These are phyloP conservation scores for Lacerta bilineata DNA, from an alignment of 2,797 vertebrate genomes.

Conservation along the genomic window DNA sequence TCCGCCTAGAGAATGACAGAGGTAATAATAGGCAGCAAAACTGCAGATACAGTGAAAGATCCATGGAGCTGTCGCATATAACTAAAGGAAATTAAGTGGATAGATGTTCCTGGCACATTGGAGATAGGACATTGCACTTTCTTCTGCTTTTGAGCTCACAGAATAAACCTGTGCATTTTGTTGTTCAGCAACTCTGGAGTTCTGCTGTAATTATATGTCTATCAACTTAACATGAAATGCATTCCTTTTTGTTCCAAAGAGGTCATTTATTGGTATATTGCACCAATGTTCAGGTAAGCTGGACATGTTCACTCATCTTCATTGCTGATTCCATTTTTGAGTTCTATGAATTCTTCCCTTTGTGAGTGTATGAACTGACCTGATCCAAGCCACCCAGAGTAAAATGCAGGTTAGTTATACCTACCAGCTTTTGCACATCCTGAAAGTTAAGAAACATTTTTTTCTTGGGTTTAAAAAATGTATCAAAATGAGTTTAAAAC, in stretches of 20 bases:
- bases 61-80: neutral
- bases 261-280: neutral
- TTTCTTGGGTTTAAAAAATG: neutral
- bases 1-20: constrained; percentile 1
- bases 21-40: constrained; percentile 19
- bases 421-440: neutral
- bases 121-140: constrained; percentile 10
- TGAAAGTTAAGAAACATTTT: neutral
- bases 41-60: constrained; percentile 22
- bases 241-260: constrained; percentile 13
- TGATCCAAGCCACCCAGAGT: neutral
- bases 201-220: constrained; percentile 1
- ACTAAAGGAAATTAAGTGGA: constrained; percentile 18
- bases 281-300: neutral
- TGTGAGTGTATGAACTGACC: neutral
- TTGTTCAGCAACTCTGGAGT: neutral
- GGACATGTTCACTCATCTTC: neutral
- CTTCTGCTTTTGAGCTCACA: neutral
- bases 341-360: neutral
- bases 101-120: neutral
- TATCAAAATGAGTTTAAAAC: neutral
- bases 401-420: neutral
- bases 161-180: neutral
- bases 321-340: neutral
- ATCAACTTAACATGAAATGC: neutral